Base-by-base conservation (phyloP, 53 echinoderm and acorn worm genomes). In the Arbacia lixula region DNA sequence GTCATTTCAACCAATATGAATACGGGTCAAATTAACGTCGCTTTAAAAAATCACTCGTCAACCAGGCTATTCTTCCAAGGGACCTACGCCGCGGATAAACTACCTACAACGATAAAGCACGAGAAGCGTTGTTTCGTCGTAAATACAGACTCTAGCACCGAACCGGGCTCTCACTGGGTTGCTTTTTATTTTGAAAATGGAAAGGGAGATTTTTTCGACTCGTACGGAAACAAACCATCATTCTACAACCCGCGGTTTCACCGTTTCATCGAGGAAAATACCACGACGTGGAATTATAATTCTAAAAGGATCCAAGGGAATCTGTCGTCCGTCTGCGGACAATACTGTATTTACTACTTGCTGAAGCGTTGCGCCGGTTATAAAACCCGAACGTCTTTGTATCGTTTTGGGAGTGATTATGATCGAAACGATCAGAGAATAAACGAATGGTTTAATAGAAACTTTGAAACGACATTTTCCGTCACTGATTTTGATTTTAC, bases 321-420 rank as follows among this genome's bases (percentile, higher is more conserved):
- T 31, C 83, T 76, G 20, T 90, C 93, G 21, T 78, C 90, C 28
- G 88, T 90, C 16, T 93, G 87, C 57, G 93, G 93, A 29, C 93
- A 93, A 50, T 81, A 90, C 66, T 87, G 90, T 62, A 36, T 93
- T 25, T 93, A 89, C 83, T 89, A 79, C 71, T 32, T 89, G 28
- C 46, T 87, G n/a, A 90, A 90, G 54, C 38, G 85, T 60, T 77
- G 68, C 41, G 90, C 84, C 52, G 85, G 65, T 35, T 63, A 90
- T 36, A 28, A 53, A 3, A 68, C 76, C 41, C n/a, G 30, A 46
- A 29, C 54, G 20, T 82, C 87, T 55, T 77, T 87, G 26, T 84
- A 75, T 32, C 53, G 34, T 16, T 76, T 84, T 77, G 60, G 84
- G 4, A 68, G 71, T 28, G 87, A 93, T 49, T 72, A 28, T 29